A percentile compares a stretch with the other conserved stretches of the same genome.
These are phyloP conservation scores for Hippocampus comes DNA, from an alignment of 2,113 vertebrate species.

Conservation along the genomic window DNA sequence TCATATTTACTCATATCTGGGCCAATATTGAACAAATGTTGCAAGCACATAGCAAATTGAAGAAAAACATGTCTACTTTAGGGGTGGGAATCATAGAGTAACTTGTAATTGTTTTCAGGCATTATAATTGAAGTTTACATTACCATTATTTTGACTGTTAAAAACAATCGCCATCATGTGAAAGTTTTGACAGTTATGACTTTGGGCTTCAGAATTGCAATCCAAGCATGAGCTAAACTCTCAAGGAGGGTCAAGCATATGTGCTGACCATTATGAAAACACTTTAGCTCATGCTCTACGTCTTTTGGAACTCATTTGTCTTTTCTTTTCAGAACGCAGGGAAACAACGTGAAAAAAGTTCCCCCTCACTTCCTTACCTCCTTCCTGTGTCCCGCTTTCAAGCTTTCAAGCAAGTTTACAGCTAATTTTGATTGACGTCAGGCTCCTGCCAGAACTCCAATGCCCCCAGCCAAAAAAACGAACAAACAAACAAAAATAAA, in stretches of 20 bases:
- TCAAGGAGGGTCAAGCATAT: slow-evolving; percentile 33
- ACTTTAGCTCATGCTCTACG: slow-evolving; percentile 55
- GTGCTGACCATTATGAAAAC: slow-evolving; percentile 52
- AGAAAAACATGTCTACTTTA: not conserved
- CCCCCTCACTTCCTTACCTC: slow-evolving; percentile 49
- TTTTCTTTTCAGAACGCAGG: slow-evolving; percentile 35
- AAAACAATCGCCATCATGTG: not conserved
- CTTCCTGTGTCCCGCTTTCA: slow-evolving; percentile 55
- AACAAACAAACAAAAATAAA: not conserved
- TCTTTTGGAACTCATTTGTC: slow-evolving; percentile 48
- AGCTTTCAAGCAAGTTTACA: slow-evolving; percentile 54
- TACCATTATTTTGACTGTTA: not conserved
- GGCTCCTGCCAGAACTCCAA: slow-evolving; percentile 61
- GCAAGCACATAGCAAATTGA: not conserved
- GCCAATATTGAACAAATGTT: not conserved
- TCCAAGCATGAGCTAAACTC: slow-evolving; percentile 26
- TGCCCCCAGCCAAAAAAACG: not conserved
- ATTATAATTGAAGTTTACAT: not conserved
- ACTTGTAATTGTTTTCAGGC: not conserved
- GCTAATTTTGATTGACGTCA: slow-evolving; percentile 70
- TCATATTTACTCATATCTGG: not conserved
- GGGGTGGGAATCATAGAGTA: not conserved
- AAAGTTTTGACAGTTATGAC: slow-evolving; percentile 2
- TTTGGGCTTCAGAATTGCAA: slow-evolving; percentile 14
- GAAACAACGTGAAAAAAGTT: slow-evolving; percentile 54